A percentile compares a stretch with the other conserved stretches of the same genome.
These are phyloP conservation scores for Mechanitis mazaeus DNA, from an alignment of 2,888 invertebrate genomes.

Conservation along the genomic window DNA sequence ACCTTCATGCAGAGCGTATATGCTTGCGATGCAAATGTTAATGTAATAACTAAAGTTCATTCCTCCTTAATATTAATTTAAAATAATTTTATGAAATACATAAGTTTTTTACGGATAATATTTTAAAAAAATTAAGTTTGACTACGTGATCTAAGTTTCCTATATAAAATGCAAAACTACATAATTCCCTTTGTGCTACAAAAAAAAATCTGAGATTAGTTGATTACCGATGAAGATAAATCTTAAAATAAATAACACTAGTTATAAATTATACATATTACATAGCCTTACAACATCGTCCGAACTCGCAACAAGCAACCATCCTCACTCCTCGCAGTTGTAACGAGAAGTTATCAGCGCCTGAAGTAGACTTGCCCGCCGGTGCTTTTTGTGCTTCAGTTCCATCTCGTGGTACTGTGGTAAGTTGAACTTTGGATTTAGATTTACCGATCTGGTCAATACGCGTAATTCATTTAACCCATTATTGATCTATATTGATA, in stretches of 20 bases:
- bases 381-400: conserved; percentile 56
- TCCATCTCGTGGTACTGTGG: conserved; percentile 45
- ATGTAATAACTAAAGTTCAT: not conserved
- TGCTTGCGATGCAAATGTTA: not conserved
- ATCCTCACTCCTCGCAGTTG: conserved; percentile 45
- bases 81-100: too few relatives aligned
- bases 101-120: too few relatives aligned
- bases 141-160: too few relatives aligned
- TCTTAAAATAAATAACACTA: conserved; percentile 1
- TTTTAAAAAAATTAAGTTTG: too few relatives aligned
- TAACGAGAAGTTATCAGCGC: conserved; percentile 38
- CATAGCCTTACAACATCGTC: conserved; percentile 40
- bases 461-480: not conserved
- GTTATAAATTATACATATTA: not conserved
- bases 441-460: too few relatives aligned
- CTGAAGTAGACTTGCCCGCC: conserved; percentile 37
- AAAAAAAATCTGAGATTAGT: too few relatives aligned
- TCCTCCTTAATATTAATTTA: not conserved
- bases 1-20: not conserved
- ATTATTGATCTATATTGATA: conserved; percentile 6
- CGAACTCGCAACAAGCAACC: conserved; percentile 54
- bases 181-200: too few relatives aligned
- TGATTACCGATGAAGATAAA: too few relatives aligned
- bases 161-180: too few relatives aligned
- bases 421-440: conserved; percentile 31